Evolutionary conservation across 1,140 invertebrate genomes (phyloP).

Genomic region (Halesus radiatus): DNA sequence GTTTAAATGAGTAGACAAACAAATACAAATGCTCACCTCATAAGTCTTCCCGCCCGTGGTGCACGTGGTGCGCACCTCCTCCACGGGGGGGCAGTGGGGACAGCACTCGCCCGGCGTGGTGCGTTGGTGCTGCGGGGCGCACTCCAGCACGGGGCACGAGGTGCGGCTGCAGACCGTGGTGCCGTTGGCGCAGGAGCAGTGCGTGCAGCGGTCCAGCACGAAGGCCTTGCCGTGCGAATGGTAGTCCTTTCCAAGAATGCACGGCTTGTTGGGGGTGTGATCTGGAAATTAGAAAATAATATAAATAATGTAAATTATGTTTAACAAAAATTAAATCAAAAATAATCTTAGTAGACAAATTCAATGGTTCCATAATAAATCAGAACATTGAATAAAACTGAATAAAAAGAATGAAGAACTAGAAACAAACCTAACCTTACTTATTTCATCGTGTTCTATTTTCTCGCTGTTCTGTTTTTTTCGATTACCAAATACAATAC

Average conservation of each 20-base stretch:
- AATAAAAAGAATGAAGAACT: too few relatives aligned
- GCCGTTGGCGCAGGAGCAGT: slow-evolving; percentile 84
- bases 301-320: too few relatives aligned
- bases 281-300: slow-evolving; percentile 61
- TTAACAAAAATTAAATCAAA: too few relatives aligned
- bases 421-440: too few relatives aligned
- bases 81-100: slow-evolving; percentile 76
- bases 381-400: too few relatives aligned
- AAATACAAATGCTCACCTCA: slow-evolving; percentile 68
- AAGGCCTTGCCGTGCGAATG: slow-evolving; percentile 74
- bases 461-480: too few relatives aligned
- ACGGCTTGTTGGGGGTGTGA: slow-evolving; percentile 72
- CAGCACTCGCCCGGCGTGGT: slow-evolving; percentile 81
- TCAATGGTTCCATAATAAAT: too few relatives aligned
- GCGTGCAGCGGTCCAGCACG: slow-evolving; percentile 83
- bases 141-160: slow-evolving; percentile 87
- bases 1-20: too few relatives aligned
- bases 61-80: slow-evolving; percentile 77
- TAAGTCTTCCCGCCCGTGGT: slow-evolving; percentile 75
- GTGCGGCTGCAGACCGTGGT: slow-evolving; percentile 82
- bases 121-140: slow-evolving; percentile 79
- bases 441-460: too few relatives aligned
- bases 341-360: too few relatives aligned
- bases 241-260: slow-evolving; percentile 79
- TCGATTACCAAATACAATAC: too few relatives aligned